Percentiles rank a stretch among this genome's conserved stretches.
phyloP scores from a whole-genome alignment of 2,797 vertebrate genomes.

The Garrulus glandarius region DNA sequence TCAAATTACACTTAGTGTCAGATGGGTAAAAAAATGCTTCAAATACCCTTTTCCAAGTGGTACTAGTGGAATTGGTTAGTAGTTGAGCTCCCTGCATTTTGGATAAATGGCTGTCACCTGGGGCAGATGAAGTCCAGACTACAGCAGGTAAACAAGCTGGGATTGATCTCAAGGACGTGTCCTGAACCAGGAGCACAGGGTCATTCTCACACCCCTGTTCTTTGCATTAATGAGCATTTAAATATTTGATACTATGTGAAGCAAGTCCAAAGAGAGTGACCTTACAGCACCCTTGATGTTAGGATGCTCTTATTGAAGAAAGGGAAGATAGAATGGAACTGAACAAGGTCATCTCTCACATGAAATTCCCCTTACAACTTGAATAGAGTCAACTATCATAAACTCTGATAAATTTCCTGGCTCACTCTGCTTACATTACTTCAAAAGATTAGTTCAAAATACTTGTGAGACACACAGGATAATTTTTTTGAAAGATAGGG shows the following conservation, averaged over 20 bases:
- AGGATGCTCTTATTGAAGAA: background rate
- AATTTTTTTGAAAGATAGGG: rapidly evolving
- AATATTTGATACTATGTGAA: background rate
- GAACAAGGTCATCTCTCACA: background rate
- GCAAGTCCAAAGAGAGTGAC: background rate
- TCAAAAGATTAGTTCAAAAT: background rate
- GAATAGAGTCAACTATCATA: background rate
- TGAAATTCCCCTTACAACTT: background rate
- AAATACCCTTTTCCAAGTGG: background rate
- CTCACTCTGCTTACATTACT: background rate
- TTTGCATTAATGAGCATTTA: background rate
- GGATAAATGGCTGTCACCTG: background rate
- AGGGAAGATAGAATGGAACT: background rate
- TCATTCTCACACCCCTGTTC: background rate
- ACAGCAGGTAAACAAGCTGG: background rate
- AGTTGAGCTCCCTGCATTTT: background rate
- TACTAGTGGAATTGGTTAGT: background rate
- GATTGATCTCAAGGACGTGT: background rate
- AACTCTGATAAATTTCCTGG: background rate
- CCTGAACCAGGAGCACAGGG: background rate
- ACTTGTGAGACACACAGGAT: background rate
- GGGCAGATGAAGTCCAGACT: background rate
- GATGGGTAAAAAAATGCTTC: background rate
- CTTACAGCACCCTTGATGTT: background rate
- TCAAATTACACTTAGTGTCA: background rate